These are phyloP conservation scores for Bembecia ichneumoniformis DNA, from an alignment of 2,888 invertebrate genomes.

Conservation along the genomic window DNA sequence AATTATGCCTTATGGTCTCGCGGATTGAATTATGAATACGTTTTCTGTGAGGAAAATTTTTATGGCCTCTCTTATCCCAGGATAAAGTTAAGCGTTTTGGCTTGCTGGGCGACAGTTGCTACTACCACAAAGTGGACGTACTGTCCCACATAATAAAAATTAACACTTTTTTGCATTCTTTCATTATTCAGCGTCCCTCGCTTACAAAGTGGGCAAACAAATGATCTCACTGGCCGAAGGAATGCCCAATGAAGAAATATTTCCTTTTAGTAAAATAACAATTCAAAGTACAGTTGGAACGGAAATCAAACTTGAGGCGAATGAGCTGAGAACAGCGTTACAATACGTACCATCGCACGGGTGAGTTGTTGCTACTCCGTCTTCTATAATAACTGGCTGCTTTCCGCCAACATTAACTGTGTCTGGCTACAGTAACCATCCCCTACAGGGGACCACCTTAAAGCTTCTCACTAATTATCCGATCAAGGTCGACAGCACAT, in stretches of 20 bases:
- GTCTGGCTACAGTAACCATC: too few relatives aligned
- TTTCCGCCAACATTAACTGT: too few relatives aligned
- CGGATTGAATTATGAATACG: too few relatives aligned
- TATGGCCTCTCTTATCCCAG: too few relatives aligned
- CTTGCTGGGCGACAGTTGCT: too few relatives aligned
- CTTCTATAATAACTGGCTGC: not conserved
- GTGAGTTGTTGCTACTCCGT: constrained; percentile 31
- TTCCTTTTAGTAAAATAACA: constrained; percentile 77
- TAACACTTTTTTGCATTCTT: not conserved
- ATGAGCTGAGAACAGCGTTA: constrained; percentile 75
- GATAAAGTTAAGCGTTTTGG: too few relatives aligned
- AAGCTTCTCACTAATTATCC: too few relatives aligned
- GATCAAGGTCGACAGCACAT: too few relatives aligned
- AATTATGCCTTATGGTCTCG: too few relatives aligned
- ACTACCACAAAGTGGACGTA: not conserved
- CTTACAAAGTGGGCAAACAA: constrained; percentile 52
- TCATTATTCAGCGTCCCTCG: constrained; percentile 38
- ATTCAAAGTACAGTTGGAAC: constrained; percentile 72
- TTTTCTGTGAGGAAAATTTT: too few relatives aligned
- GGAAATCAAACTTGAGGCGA: constrained; percentile 66
- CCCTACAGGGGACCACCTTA: too few relatives aligned
- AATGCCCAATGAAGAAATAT: constrained; percentile 80
- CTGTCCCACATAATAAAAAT: not conserved
- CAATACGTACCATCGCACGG: constrained; percentile 85
- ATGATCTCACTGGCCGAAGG: constrained; percentile 79